Percentiles rank a stretch among this genome's conserved stretches.
Conservation (phyloP, 2,888 invertebrate species). For the Parelbella ahira region DNA sequence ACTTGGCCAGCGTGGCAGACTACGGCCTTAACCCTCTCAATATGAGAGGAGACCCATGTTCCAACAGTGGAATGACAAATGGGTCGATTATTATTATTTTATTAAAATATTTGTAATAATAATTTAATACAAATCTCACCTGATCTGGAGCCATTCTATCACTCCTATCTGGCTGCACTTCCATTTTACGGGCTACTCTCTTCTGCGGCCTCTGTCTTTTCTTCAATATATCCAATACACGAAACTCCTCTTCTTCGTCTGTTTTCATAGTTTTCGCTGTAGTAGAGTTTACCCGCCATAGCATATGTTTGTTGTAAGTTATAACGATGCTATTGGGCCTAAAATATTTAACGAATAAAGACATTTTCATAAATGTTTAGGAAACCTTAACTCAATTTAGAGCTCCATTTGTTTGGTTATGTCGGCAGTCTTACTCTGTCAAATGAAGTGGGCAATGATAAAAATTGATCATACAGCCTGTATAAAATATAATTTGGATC, state of each 20-base stretch:
- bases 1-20: no score
- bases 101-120: no score
- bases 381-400: background rate
- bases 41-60: no score
- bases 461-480: no score
- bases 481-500: no score
- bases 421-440: no score
- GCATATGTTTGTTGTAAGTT: constrained; percentile 49
- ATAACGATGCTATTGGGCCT: constrained; percentile 43
- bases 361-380: constrained; percentile 48
- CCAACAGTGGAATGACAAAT: no score
- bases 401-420: constrained; percentile 12
- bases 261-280: constrained; percentile 50
- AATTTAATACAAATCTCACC: no score
- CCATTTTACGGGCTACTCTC: constrained; percentile 43
- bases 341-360: constrained; percentile 58
- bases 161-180: constrained; percentile 66
- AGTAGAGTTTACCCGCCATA: constrained; percentile 66
- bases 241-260: constrained; percentile 70
- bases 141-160: constrained; percentile 67
- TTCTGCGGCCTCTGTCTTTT: constrained; percentile 50
- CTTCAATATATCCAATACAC: constrained; percentile 74
- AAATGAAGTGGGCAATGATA: no score
- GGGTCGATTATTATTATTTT: no score
- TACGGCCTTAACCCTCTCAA: no score